phyloP scores from a whole-genome alignment of 2,888 invertebrate genomes.

The Coenonympha arcania region DNA sequence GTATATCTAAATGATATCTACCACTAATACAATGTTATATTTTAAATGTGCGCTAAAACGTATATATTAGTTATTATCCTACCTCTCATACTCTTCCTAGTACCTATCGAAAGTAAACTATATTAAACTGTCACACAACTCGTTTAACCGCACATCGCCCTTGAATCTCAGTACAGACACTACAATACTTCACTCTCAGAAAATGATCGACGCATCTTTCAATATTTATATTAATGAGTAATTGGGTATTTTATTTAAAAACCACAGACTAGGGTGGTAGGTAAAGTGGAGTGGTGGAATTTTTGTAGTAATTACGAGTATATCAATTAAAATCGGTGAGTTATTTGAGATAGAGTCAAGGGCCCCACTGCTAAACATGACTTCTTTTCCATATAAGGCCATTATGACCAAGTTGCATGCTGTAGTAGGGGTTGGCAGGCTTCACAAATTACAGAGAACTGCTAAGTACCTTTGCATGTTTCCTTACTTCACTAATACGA shows the following conservation, averaged over 20 bases:
- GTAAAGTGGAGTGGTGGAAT: no score
- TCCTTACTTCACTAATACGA: no score
- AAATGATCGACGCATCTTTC: constrained; percentile 44
- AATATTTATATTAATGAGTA: constrained; percentile 47
- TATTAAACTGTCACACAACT: constrained; percentile 41
- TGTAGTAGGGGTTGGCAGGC: no score
- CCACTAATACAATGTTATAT: neutral
- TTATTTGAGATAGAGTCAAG: no score
- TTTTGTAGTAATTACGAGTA: constrained; percentile 38
- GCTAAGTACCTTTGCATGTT: no score
- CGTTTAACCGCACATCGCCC: constrained; percentile 53
- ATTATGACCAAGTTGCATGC: no score
- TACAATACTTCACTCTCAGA: constrained; percentile 57
- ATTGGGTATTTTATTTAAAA: neutral
- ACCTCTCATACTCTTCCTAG: constrained; percentile 25
- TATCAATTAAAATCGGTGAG: no score
- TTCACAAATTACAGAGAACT: no score
- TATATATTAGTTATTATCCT: neutral
- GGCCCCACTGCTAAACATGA: no score
- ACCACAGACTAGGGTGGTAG: neutral
- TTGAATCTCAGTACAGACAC: constrained; percentile 51
- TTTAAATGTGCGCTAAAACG: neutral
- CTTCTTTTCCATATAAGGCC: no score
- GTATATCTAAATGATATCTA: neutral
- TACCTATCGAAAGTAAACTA: constrained; percentile 22